Percentiles rank a stretch among this genome's conserved stretches.
Conservation (phyloP, 2,113 vertebrate species). For the Rhynchomys soricoides region DNA sequence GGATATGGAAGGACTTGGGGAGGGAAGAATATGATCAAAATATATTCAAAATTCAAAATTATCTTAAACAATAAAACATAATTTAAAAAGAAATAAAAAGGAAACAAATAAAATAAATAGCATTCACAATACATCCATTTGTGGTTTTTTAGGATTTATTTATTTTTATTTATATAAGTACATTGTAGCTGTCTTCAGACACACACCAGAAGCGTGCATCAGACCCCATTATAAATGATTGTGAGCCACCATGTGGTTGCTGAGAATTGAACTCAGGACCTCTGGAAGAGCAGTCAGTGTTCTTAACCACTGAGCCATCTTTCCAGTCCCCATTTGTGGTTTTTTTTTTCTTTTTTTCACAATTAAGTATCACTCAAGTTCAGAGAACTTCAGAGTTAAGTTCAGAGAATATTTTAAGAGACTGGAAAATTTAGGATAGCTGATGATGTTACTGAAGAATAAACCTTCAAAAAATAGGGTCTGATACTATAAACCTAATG, state of each 20-base stretch:
- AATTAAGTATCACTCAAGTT: background rate
- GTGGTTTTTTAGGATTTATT: no score
- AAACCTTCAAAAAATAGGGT: background rate
- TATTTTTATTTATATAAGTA: no score
- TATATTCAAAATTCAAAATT: background rate
- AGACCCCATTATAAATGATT: no score
- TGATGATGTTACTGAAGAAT: background rate
- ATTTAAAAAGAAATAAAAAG: background rate
- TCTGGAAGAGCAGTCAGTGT: no score
- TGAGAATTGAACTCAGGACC: no score
- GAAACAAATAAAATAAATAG: background rate
- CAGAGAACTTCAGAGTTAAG: conserved; percentile 26
- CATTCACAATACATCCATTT: background rate
- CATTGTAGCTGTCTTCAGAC: no score
- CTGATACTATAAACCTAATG: background rate
- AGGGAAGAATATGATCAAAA: background rate
- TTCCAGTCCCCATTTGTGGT: background rate
- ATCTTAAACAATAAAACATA: background rate
- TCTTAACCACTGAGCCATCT: no score
- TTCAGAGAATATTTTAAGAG: conserved; percentile 32
- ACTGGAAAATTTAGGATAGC: background rate
- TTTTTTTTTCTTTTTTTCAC: background rate
- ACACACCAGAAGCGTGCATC: no score
- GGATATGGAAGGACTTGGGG: background rate
- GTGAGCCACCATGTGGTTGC: no score